phyloP scores from a whole-genome alignment of 1,140 invertebrate species.

The Chironomus tepperi region DNA sequence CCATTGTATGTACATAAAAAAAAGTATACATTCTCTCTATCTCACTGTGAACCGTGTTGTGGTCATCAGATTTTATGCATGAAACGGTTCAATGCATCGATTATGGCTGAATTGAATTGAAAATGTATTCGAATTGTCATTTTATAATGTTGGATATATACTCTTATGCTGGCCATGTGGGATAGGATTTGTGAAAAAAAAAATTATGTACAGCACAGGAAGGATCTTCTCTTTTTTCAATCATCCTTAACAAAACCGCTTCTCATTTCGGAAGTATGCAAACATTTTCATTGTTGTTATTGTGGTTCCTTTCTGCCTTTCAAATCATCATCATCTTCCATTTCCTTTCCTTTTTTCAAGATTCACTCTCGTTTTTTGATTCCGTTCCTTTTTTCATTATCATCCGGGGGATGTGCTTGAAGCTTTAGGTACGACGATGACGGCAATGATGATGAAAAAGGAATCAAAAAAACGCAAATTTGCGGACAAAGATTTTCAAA shows the following conservation, averaged over 20 bases:
- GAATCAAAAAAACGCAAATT: neutral
- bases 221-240: neutral
- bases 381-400: neutral
- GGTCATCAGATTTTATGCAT: slow-evolving; percentile 12
- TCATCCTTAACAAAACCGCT: neutral
- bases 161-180: neutral
- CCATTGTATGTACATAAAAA: neutral
- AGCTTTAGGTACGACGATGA: neutral
- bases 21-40: no score
- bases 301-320: neutral
- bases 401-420: neutral
- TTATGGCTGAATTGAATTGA: neutral
- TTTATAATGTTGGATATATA: neutral
- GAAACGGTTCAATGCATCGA: neutral
- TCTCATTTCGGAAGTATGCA: neutral
- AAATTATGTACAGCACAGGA: no score
- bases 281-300: neutral
- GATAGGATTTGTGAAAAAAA: neutral
- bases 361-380: no score
- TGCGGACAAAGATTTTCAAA: neutral
- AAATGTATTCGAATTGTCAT: neutral
- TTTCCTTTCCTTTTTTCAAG: neutral
- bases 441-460: neutral
- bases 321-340: neutral
- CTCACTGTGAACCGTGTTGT: neutral